These are phyloP conservation scores for Drosophila mimica DNA, from an alignment of 2,888 invertebrate species.

Conservation along the genomic window DNA sequence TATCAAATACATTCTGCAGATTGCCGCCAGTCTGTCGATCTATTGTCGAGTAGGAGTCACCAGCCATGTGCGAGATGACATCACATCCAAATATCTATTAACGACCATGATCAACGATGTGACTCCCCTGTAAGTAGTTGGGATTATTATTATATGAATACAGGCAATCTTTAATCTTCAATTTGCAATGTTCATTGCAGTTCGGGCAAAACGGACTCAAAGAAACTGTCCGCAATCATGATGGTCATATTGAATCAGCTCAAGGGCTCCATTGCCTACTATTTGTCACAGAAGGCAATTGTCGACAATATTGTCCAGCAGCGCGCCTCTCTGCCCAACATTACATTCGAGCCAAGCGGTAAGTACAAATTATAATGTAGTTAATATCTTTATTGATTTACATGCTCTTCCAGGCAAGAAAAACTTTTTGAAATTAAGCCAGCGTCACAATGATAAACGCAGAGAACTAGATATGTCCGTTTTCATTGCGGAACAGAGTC, in stretches of 20 bases:
- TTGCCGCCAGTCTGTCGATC: constrained; percentile 89
- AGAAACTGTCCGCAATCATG: constrained; percentile 85
- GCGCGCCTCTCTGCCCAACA: constrained; percentile 55
- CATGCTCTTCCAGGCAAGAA: constrained; percentile 78
- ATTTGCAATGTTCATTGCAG: constrained; percentile 26
- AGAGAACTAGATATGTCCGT: constrained; percentile 88
- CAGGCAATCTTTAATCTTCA: not conserved
- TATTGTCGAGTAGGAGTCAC: constrained; percentile 89
- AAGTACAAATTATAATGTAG: not conserved
- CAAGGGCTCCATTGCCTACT: constrained; percentile 86
- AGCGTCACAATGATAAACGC: constrained; percentile 87
- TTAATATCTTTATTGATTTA: not conserved
- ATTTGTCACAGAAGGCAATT: constrained; percentile 86
- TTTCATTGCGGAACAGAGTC: constrained; percentile 89
- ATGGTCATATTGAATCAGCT: constrained; percentile 87
- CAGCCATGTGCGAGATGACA: constrained; percentile 86
- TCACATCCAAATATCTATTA: constrained; percentile 61
- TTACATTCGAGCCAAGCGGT: constrained; percentile 61
- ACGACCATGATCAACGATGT: constrained; percentile 64
- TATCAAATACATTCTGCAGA: constrained; percentile 86
- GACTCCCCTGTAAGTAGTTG: constrained; percentile 56
- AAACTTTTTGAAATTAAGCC: constrained; percentile 84
- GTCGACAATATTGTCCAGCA: constrained; percentile 85
- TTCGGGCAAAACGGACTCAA: constrained; percentile 65
- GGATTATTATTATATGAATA: not conserved